These are phyloP conservation scores for Boloria euphrosyne DNA, from an alignment of 2,888 invertebrate species.

Conservation along the genomic window DNA sequence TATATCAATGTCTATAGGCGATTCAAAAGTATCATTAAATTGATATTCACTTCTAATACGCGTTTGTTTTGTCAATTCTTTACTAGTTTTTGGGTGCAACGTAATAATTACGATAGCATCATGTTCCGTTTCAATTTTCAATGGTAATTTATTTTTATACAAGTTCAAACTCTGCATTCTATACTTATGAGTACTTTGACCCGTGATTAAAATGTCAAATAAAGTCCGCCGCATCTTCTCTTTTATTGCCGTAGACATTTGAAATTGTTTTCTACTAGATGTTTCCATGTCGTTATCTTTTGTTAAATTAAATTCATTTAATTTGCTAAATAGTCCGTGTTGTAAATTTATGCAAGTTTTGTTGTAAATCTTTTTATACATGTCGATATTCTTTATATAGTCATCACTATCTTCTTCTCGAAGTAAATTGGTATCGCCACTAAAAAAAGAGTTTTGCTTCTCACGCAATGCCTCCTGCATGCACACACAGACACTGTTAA, in stretches of 20 bases:
- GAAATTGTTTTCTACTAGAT: not conserved
- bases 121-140: constrained; percentile 36
- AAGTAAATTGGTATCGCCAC: constrained; percentile 45
- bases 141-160: constrained; percentile 42
- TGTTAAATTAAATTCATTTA: constrained; percentile 32
- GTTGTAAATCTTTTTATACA: constrained; percentile 64
- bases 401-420: constrained; percentile 40
- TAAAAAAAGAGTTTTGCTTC: constrained; percentile 46
- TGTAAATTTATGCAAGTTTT: constrained; percentile 60
- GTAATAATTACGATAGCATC: constrained; percentile 64
- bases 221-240: constrained; percentile 42
- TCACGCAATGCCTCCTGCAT: constrained; percentile 58
- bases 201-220: constrained; percentile 55
- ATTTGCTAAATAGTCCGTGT: constrained; percentile 50
- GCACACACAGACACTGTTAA: constrained; percentile 66
- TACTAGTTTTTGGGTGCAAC: constrained; percentile 44
- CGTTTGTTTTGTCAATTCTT: constrained; percentile 24
- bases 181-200: constrained; percentile 56
- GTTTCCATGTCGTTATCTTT: constrained; percentile 35
- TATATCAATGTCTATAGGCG: constrained; percentile 61
- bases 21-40: constrained; percentile 50
- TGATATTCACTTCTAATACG: constrained; percentile 43
- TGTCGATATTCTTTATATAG: constrained; percentile 41
- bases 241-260: constrained; percentile 29
- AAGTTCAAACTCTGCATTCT: constrained; percentile 57